Conservation (phyloP, 2,797 vertebrate genomes). For the Choloepus didactylus region DNA sequence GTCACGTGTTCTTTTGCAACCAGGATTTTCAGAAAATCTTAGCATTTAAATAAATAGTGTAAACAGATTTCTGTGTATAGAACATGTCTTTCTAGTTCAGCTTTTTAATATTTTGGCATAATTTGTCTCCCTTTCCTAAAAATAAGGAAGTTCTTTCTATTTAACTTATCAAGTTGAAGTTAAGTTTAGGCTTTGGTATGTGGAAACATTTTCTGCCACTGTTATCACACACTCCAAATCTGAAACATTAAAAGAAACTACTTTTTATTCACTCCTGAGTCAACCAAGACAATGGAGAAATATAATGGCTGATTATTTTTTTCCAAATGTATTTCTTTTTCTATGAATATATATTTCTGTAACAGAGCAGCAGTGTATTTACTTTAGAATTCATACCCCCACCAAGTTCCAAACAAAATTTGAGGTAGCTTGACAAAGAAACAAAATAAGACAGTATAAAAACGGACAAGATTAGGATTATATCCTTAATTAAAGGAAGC, state of each 20-base stretch:
- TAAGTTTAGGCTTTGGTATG: conserved; percentile 31
- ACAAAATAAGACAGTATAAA: neutral
- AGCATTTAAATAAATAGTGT: neutral
- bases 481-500: conserved; percentile 50
- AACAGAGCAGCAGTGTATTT: neutral
- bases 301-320: neutral
- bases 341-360: conserved; percentile 25
- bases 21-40: neutral
- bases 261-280: conserved; percentile 33
- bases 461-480: conserved; percentile 22
- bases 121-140: neutral
- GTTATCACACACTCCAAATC: neutral
- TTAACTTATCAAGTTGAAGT: conserved; percentile 27
- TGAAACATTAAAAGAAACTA: conserved; percentile 39
- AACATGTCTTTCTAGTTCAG: neutral
- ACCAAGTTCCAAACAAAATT: conserved; percentile 32
- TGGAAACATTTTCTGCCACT: conserved; percentile 36
- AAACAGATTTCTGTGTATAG: neutral
- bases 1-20: neutral
- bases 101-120: neutral
- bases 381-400: conserved; percentile 10
- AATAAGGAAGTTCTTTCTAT: neutral
- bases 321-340: neutral
- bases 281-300: conserved; percentile 1
- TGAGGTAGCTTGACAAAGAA: conserved; percentile 4